These are phyloP conservation scores for Auanema sp. DNA, from an alignment of 2,888 invertebrate species.

Conservation along the genomic window DNA sequence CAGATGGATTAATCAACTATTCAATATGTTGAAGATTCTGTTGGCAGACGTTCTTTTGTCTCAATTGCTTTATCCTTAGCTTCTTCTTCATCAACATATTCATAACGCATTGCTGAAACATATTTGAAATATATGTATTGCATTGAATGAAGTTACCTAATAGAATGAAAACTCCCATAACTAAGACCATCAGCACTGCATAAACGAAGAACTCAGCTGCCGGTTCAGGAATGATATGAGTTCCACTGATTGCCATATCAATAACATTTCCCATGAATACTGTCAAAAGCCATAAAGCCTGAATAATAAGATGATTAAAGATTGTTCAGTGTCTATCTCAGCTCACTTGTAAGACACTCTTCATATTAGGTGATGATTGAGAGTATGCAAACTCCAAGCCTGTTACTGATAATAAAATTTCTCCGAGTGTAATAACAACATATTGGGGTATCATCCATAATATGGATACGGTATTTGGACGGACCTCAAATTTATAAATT, in stretches of 20 bases:
- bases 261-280: constrained; percentile 90
- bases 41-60: constrained; percentile 17
- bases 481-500: constrained; percentile 32
- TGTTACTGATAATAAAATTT: constrained; percentile 92
- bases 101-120: constrained; percentile 41
- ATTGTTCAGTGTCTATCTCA: constrained; percentile 5
- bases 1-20: too few relatives aligned
- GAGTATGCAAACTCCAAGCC: constrained; percentile 94
- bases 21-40: constrained; percentile 5
- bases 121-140: neutral
- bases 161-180: constrained; percentile 53
- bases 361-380: constrained; percentile 84
- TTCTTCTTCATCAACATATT: constrained; percentile 33
- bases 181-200: constrained; percentile 56
- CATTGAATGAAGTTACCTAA: constrained; percentile 25
- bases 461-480: constrained; percentile 53
- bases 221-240: constrained; percentile 50
- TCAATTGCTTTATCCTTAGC: constrained; percentile 14
- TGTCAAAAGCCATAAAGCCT: constrained; percentile 88
- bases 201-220: constrained; percentile 63
- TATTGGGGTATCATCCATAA: constrained; percentile 83
- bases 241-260: constrained; percentile 76
- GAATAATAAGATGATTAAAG: constrained; percentile 59
- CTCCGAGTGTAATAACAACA: constrained; percentile 85
- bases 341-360: constrained; percentile 75